Percentiles rank a stretch among this genome's conserved stretches.
phyloP scores from a whole-genome alignment of 2,113 vertebrate species.

The Grus americana region DNA sequence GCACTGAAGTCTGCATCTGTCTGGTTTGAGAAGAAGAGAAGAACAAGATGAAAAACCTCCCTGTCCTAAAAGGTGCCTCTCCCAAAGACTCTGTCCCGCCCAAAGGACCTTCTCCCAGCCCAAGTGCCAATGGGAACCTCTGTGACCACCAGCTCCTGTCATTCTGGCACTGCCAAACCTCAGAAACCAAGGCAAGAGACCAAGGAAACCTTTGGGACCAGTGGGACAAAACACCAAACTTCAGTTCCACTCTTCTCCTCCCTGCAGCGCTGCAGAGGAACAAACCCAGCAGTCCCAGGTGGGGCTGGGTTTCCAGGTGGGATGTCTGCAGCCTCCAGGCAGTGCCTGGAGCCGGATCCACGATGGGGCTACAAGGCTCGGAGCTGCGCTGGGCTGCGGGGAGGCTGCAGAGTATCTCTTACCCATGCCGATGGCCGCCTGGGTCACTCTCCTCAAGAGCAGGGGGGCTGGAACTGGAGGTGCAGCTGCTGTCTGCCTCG shows the following conservation, averaged over 20 bases:
- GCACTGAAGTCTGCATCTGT: constrained; percentile 1
- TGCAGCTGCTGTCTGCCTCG: background rate
- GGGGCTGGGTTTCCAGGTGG: background rate
- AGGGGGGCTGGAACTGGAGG: background rate
- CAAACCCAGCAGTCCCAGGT: background rate
- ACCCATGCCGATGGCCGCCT: background rate
- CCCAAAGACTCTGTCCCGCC: background rate
- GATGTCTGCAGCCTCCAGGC: background rate
- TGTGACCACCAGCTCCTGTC: background rate
- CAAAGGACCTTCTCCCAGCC: background rate
- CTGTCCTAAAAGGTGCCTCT: fast-evolving
- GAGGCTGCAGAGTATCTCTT: background rate
- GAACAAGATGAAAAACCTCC: background rate
- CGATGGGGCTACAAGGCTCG: background rate
- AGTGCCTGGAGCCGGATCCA: background rate
- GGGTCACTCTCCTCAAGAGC: background rate
- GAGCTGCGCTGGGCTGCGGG: background rate
- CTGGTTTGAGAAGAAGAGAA: background rate
- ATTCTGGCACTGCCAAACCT: fast-evolving
- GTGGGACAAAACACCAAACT: too few relatives aligned
- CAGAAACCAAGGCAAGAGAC: too few relatives aligned
- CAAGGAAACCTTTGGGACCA: too few relatives aligned
- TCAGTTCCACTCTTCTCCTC: background rate
- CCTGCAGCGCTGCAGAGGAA: background rate
- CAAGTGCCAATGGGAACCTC: background rate